A percentile compares a stretch with the other conserved stretches of the same genome.
These are phyloP conservation scores for Coenonympha arcania DNA, from an alignment of 2,888 invertebrate genomes.

Conservation along the genomic window DNA sequence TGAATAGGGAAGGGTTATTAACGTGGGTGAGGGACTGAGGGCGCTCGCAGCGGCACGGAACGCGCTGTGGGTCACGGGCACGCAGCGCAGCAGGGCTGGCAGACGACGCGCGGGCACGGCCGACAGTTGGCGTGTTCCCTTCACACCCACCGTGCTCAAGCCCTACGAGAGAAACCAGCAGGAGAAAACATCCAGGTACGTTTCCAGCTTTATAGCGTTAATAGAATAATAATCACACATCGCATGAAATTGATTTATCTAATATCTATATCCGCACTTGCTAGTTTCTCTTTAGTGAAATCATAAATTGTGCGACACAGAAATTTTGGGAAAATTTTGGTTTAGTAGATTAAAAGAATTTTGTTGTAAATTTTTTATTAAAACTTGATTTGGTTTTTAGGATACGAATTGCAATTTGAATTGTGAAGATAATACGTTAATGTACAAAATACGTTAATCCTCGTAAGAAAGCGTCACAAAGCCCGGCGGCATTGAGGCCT, in stretches of 20 bases:
- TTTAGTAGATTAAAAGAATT: too few relatives aligned
- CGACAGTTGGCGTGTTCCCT: slow-evolving; percentile 55
- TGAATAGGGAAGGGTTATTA: slow-evolving; percentile 68
- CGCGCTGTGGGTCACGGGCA: slow-evolving; percentile 60
- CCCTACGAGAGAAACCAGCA: slow-evolving; percentile 40
- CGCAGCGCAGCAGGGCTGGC: slow-evolving; percentile 30
- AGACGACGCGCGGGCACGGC: slow-evolving; percentile 31
- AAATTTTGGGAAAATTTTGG: too few relatives aligned
- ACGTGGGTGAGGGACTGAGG: slow-evolving; percentile 48
- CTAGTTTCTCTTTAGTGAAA: too few relatives aligned
- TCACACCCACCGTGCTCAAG: not conserved
- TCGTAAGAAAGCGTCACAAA: not conserved
- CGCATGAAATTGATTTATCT: too few relatives aligned
- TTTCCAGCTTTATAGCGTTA: slow-evolving; percentile 8
- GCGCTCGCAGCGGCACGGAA: slow-evolving; percentile 63
- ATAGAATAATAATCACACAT: too few relatives aligned
- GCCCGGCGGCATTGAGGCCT: not conserved
- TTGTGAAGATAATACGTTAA: too few relatives aligned
- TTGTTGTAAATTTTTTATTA: too few relatives aligned
- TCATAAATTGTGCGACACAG: too few relatives aligned
- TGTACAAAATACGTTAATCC: not conserved
- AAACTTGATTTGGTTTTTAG: too few relatives aligned
- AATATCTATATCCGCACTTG: too few relatives aligned
- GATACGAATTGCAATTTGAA: too few relatives aligned
- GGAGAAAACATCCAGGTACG: slow-evolving; percentile 26